Conservation (phyloP, 2,113 vertebrate genomes). For the Morone chrysops region DNA sequence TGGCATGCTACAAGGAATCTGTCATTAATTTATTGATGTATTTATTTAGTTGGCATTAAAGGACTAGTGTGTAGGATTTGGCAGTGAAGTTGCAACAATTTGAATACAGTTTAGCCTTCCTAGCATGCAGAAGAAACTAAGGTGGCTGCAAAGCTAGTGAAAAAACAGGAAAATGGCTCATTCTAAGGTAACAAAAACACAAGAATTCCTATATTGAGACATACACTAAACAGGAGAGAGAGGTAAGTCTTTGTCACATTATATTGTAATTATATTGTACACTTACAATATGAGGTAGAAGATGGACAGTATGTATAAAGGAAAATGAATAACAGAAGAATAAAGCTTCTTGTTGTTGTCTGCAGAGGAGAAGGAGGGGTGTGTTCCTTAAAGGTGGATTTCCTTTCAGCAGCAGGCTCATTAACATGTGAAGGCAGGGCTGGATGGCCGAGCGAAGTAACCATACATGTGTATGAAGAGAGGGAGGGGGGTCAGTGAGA, state of each 20-base stretch:
- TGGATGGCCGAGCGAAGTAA: neutral
- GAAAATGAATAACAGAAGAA: neutral
- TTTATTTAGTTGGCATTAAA: neutral
- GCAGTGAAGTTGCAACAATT: too few species aligned
- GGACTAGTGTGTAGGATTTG: too few species aligned
- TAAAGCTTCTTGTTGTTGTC: neutral
- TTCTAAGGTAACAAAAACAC: too few species aligned
- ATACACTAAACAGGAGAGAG: neutral
- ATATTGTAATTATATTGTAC: neutral
- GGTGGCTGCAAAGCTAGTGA: too few species aligned
- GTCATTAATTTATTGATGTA: neutral
- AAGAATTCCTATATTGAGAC: too few species aligned
- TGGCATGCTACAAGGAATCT: neutral
- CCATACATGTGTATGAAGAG: slow-evolving; percentile 38
- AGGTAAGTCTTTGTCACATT: neutral
- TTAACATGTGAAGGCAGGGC: slow-evolving; percentile 50
- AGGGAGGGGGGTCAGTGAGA: neutral
- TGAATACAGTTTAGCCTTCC: too few species aligned
- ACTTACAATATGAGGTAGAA: neutral
- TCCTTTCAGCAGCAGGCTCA: slow-evolving; percentile 11
- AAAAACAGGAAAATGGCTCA: too few species aligned
- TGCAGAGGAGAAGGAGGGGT: neutral
- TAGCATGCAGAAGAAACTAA: too few species aligned
- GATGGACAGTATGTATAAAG: neutral
- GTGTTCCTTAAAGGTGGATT: neutral